Conservation (phyloP, 1,140 invertebrate species). For the Epicauta chinensis region DNA sequence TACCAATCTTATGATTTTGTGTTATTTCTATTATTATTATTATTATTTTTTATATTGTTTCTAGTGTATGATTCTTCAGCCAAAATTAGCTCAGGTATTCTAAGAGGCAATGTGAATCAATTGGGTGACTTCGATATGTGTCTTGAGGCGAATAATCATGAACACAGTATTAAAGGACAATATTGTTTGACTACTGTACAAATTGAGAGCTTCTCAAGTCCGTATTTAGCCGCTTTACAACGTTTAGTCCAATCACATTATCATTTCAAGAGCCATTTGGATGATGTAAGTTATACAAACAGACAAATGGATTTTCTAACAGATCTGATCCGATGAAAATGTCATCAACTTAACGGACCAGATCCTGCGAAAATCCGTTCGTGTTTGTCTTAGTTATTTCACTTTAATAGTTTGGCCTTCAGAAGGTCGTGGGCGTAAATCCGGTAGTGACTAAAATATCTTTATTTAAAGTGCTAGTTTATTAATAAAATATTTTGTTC, state of each 20-base stretch:
- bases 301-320: too few relatives aligned
- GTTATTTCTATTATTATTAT: not conserved
- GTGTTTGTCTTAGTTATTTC: too few relatives aligned
- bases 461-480: too few relatives aligned
- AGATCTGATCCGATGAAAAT: too few relatives aligned
- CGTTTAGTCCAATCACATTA: conserved; percentile 52
- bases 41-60: conserved; percentile 32
- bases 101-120: conserved; percentile 57
- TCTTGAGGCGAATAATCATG: conserved; percentile 41
- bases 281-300: conserved; percentile 49
- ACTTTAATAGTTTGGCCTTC: too few relatives aligned
- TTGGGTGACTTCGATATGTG: conserved; percentile 59
- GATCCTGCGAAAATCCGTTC: too few relatives aligned
- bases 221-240: conserved; percentile 45
- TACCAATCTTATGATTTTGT: not conserved
- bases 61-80: conserved; percentile 57
- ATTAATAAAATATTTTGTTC: too few relatives aligned
- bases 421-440: too few relatives aligned
- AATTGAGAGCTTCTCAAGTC: conserved; percentile 41
- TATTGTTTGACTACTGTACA: conserved; percentile 55
- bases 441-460: too few relatives aligned
- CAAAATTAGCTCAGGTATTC: conserved; percentile 53
- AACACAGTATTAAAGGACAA: conserved; percentile 45
- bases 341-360: too few relatives aligned
- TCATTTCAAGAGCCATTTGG: conserved; percentile 52